Percentiles rank a stretch among this genome's conserved stretches.
These are phyloP conservation scores for Borostomias antarcticus DNA, from an alignment of 2,797 vertebrate species.

Conservation along the genomic window DNA sequence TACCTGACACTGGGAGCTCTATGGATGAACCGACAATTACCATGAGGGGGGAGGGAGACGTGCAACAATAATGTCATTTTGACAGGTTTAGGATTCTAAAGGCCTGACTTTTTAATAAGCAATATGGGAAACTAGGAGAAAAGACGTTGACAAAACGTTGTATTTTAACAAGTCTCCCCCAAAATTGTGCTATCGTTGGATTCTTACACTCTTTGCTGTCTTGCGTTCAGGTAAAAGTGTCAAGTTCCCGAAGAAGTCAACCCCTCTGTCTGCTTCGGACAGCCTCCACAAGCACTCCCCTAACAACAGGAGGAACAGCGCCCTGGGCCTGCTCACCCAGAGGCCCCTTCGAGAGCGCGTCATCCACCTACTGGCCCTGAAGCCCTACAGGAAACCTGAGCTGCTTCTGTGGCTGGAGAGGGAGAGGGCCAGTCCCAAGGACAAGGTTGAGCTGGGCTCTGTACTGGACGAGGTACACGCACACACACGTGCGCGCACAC, in stretches of 20 bases:
- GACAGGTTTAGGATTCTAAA: constrained; percentile 22
- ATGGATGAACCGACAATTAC: too few relatives aligned
- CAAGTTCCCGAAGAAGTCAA: constrained; percentile 65
- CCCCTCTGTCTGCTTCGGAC: constrained; percentile 48
- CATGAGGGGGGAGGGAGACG: too few relatives aligned
- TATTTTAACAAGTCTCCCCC: too few relatives aligned
- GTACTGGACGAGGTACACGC: constrained; percentile 76
- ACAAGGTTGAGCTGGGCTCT: constrained; percentile 67
- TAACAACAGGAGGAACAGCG: constrained; percentile 60
- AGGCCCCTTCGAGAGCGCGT: constrained; percentile 74
- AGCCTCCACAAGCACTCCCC: constrained; percentile 54
- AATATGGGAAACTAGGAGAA: background rate
- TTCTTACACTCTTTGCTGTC: too few relatives aligned
- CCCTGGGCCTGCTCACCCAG: constrained; percentile 37
- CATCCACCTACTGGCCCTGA: constrained; percentile 76
- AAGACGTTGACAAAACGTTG: background rate
- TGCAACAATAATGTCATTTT: constrained; percentile 3
- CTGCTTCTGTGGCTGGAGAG: constrained; percentile 75
- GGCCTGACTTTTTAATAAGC: background rate
- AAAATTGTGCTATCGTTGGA: background rate
- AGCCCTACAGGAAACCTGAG: constrained; percentile 76
- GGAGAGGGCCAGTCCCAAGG: constrained; percentile 59
- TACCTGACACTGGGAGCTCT: constrained; percentile 26
- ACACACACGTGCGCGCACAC: background rate
- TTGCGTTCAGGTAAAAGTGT: constrained; percentile 71